Base-by-base conservation (phyloP, 2,888 invertebrate genomes). In the Aporophyla nigra region DNA sequence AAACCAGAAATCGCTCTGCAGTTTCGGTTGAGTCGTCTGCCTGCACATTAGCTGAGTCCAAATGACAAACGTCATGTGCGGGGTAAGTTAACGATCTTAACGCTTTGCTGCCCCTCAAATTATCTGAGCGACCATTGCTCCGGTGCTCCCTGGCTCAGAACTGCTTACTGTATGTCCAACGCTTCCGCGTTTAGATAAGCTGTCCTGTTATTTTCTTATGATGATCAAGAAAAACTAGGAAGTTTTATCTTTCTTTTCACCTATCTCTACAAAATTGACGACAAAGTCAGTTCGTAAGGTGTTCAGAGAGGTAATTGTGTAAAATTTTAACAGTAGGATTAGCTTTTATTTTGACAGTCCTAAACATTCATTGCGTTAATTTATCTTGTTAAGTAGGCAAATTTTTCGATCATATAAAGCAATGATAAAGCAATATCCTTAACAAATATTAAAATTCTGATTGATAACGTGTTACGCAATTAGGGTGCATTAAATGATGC, bases 41-140 rank as follows among this genome's bases (percentile, higher is more conserved):
- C 82, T 83, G 88, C 89, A 88, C 91, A 90, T 91, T 91, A 92
- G 88, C 75, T 89, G 88, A 88, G 93, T 92, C 93, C 94, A 94
- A 94, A 94, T 92, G 94, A 93, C 94, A 93, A 92, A 90, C 92
- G 92, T 92, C 91, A 91, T 89, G 88, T 89, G 88, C 90, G 91
- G 88, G 87, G 84, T 88, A 88, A 92, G 94, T 93, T 96, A 96
- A 96, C 93, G 95, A 96, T 96, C 96, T 96, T 93, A 94, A 96
- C 96, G 96, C 94, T 95, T 93, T 95, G 96, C 88, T 96, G 96
- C 94, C 90, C 93, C 91, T 93, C 95, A 94, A 96, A 96, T 96
- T 95, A 92, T 95, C 94, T 90, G 89, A 83, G 88, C 94, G 96
- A 95, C 96, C 95, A 95, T 93, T 95, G 96, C 96, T 96, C 96